Evolutionary conservation across 2,888 invertebrate genomes (phyloP).

Genomic region (Drosophila paramelanica): DNA sequence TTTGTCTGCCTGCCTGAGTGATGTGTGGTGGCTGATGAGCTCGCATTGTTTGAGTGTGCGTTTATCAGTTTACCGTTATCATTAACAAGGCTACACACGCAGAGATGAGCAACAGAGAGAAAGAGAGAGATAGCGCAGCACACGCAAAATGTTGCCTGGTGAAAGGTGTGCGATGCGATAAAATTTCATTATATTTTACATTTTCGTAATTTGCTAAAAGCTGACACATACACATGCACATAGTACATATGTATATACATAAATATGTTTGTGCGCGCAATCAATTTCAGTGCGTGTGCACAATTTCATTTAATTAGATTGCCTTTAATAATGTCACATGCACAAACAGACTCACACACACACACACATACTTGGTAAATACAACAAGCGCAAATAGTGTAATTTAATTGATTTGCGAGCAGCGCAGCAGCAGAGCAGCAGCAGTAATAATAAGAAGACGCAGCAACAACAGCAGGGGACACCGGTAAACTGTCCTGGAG

Average conservation of each 20-base stretch:
- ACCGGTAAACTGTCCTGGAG: constrained; percentile 52
- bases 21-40: constrained; percentile 40
- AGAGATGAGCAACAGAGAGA: constrained; percentile 48
- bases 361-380: constrained; percentile 19
- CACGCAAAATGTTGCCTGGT: constrained; percentile 52
- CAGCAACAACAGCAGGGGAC: constrained; percentile 12
- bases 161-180: constrained; percentile 72
- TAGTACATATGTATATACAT: neutral
- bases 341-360: constrained; percentile 13
- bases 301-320: constrained; percentile 78
- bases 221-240: constrained; percentile 36
- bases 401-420: constrained; percentile 76
- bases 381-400: constrained; percentile 61
- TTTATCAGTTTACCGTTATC: constrained; percentile 77
- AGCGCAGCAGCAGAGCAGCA: constrained; percentile 37
- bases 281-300: constrained; percentile 52
- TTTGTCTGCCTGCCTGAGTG: constrained; percentile 21
- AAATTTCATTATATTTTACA: constrained; percentile 74
- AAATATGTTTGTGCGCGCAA: constrained; percentile 6
- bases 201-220: constrained; percentile 77
- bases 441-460: constrained; percentile 18
- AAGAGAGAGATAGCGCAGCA: constrained; percentile 25
- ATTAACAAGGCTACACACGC: constrained; percentile 74
- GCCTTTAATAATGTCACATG: constrained; percentile 72
- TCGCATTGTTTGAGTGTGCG: constrained; percentile 54